Evolutionary conservation across 2,888 invertebrate species (phyloP).

Genomic region (Cremastinae sp.): DNA sequence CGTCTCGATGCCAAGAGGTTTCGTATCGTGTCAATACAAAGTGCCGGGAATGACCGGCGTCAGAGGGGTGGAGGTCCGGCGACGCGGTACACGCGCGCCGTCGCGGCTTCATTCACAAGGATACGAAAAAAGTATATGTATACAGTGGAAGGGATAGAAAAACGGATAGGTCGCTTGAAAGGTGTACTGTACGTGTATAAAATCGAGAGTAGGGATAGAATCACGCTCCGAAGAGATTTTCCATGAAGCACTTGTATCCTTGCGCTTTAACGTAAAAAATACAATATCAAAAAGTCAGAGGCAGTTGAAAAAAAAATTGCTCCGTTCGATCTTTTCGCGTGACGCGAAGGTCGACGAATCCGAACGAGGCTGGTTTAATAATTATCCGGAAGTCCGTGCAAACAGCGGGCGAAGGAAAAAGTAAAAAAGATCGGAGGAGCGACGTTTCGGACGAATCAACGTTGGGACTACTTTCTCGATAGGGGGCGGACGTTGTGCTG

Average conservation of each 20-base stretch:
- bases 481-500: slow-evolving; percentile 69
- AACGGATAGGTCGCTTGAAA: slow-evolving; percentile 48
- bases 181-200: slow-evolving; percentile 39
- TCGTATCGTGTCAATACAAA: slow-evolving; percentile 47
- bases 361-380: neutral
- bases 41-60: slow-evolving; percentile 48
- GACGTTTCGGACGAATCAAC: neutral
- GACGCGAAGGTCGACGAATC: no score
- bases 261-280: slow-evolving; percentile 61
- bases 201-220: slow-evolving; percentile 18
- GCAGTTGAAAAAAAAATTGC: no score
- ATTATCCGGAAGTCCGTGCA: neutral
- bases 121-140: slow-evolving; percentile 17
- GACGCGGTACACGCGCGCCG: slow-evolving; percentile 64
- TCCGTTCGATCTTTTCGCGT: no score
- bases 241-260: slow-evolving; percentile 66
- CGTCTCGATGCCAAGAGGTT: slow-evolving; percentile 50
- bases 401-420: neutral
- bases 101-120: slow-evolving; percentile 71
- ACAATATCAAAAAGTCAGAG: neutral
- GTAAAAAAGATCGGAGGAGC: neutral
- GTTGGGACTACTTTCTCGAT: slow-evolving; percentile 65
- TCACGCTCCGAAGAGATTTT: slow-evolving; percentile 38
- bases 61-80: slow-evolving; percentile 48
- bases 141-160: slow-evolving; percentile 32